Conservation (phyloP, 92 coral and sea anemone species). For the Heliopora coerulea region DNA sequence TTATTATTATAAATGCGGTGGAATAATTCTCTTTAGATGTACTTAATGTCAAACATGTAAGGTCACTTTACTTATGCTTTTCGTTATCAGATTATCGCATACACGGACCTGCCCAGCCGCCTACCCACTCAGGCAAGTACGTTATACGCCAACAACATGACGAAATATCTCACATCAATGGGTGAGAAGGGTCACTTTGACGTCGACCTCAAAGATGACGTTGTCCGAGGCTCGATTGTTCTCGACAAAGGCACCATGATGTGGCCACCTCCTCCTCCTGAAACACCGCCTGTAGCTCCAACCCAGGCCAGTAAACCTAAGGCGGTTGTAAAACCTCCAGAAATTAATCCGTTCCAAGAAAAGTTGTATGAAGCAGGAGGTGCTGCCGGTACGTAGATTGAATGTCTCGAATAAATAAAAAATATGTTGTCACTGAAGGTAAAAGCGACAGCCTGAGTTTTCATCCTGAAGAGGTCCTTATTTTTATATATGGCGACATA, state of each 20-base stretch:
- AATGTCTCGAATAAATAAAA: background rate
- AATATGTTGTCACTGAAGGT: background rate
- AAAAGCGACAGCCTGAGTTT: too few relatives aligned
- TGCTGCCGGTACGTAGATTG: slow-evolving; percentile 65
- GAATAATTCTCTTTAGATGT: too few relatives aligned
- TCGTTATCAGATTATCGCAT: slow-evolving; percentile 73
- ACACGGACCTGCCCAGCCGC: slow-evolving; percentile 96
- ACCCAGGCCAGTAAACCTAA: slow-evolving; percentile 45
- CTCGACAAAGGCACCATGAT: slow-evolving; percentile 88
- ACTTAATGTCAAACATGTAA: too few relatives aligned
- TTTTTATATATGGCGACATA: too few relatives aligned
- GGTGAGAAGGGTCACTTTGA: slow-evolving; percentile 82
- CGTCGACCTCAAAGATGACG: slow-evolving; percentile 93
- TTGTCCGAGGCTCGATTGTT: slow-evolving; percentile 90
- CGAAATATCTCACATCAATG: slow-evolving; percentile 92
- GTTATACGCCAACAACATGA: slow-evolving; percentile 89
- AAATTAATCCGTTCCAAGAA: slow-evolving; percentile 69
- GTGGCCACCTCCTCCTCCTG: slow-evolving; percentile 93
- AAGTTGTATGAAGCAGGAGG: slow-evolving; percentile 86
- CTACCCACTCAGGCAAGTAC: slow-evolving; percentile 97
- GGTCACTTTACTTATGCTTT: background rate
- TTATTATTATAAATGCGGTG: too few relatives aligned
- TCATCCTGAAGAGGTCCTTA: too few relatives aligned
- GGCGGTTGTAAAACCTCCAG: slow-evolving; percentile 82
- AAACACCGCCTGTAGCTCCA: slow-evolving; percentile 75